These are phyloP conservation scores for Bergia puertoricense DNA, from an alignment of 92 coral and sea anemone genomes.

Conservation along the genomic window DNA sequence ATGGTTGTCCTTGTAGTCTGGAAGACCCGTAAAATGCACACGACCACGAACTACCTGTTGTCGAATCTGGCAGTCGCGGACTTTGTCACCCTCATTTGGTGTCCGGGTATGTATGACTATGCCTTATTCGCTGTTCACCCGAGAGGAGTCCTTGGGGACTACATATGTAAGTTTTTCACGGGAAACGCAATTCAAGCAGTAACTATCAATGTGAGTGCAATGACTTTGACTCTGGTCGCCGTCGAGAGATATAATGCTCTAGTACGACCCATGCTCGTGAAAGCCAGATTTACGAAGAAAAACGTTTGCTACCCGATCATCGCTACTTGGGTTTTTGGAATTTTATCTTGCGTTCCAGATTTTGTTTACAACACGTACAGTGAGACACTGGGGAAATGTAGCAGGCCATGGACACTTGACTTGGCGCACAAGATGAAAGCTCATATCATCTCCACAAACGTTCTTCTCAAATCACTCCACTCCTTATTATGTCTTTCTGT, in stretches of 20 bases:
- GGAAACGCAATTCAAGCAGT: not conserved
- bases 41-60: constrained; percentile 7
- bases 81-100: not conserved
- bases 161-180: not conserved
- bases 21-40: not conserved
- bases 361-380: not conserved
- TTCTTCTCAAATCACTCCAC: not conserved
- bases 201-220: not conserved
- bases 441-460: not conserved
- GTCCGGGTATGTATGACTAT: not conserved
- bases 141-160: not conserved
- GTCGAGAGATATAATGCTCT: constrained; percentile 4
- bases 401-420: not conserved
- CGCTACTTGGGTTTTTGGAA: not conserved
- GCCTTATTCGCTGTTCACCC: not conserved
- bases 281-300: not conserved
- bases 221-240: not conserved
- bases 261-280: not conserved
- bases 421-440: not conserved
- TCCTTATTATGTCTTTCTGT: not conserved
- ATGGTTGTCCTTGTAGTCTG: constrained; percentile 12
- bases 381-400: not conserved
- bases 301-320: not conserved
- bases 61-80: constrained; percentile 9
- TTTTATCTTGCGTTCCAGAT: not conserved